Evolutionary conservation across 2,797 vertebrate species (phyloP).

Genomic region (Myotis vivesi): DNA sequence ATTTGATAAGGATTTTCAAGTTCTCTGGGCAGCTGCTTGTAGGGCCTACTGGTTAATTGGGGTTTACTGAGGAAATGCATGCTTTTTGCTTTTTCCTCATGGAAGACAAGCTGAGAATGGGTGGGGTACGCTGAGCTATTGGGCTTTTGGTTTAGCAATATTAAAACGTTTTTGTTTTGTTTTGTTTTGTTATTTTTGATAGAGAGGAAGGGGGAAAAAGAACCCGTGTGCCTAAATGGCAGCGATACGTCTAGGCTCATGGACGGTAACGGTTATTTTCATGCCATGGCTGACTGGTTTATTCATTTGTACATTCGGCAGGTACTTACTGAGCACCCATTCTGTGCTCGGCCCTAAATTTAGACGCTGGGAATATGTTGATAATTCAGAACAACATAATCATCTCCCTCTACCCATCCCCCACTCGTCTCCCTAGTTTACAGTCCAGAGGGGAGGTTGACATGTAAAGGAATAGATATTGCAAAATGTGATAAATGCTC

Average conservation of each 20-base stretch:
- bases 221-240: neutral
- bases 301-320: neutral
- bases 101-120: neutral
- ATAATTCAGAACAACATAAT: neutral
- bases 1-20: slow-evolving; percentile 43
- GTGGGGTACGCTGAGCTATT: neutral
- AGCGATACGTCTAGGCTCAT: neutral
- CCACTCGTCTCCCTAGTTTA: neutral
- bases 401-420: neutral
- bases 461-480: neutral
- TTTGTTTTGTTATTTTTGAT: no score
- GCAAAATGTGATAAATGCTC: neutral
- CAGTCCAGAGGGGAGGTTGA: neutral
- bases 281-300: neutral
- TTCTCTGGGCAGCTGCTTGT: neutral
- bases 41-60: slow-evolving; percentile 11
- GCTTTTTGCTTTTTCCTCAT: neutral
- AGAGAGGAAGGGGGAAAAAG: neutral
- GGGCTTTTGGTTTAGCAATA: neutral
- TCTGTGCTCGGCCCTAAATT: neutral
- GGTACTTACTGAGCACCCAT: neutral
- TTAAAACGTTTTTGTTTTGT: neutral
- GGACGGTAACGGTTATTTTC: neutral
- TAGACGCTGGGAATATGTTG: neutral
- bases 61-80: neutral